Evolutionary conservation across 2,888 invertebrate species (phyloP).

Genomic region (Anaspis maculata): DNA sequence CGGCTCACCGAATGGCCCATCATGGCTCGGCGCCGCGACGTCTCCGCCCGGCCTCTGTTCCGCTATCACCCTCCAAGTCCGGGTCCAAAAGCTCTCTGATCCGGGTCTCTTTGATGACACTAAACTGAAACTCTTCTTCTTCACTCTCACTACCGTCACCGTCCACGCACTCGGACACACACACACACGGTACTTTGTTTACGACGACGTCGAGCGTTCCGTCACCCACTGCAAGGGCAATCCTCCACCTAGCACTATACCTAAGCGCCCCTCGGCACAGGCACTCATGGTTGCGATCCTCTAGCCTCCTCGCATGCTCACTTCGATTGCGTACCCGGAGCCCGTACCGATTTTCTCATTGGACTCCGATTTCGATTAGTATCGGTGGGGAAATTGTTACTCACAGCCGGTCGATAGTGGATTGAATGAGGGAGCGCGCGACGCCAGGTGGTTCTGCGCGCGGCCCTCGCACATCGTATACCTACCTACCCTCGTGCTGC

Average conservation of each 20-base stretch:
- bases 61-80: not conserved
- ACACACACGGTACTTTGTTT: no score
- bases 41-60: constrained; percentile 4
- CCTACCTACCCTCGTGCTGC: constrained; percentile 36
- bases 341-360: constrained; percentile 31
- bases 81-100: no score
- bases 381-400: constrained; percentile 35
- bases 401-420: constrained; percentile 43
- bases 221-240: constrained; percentile 14
- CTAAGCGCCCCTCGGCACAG: constrained; percentile 20
- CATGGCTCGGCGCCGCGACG: constrained; percentile 14
- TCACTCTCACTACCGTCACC: no score
- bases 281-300: constrained; percentile 23
- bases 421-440: constrained; percentile 43
- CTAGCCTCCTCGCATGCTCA: constrained; percentile 29
- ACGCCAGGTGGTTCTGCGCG: constrained; percentile 44
- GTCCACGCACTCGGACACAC: no score
- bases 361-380: constrained; percentile 35
- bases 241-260: constrained; percentile 13
- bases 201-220: constrained; percentile 30
- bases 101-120: no score
- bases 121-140: no score
- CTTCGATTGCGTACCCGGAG: constrained; percentile 28
- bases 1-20: constrained; percentile 13
- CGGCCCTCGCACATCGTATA: constrained; percentile 27